Evolutionary conservation across 2,113 vertebrate genomes (phyloP).

Genomic region (Cisticola juncidis): DNA sequence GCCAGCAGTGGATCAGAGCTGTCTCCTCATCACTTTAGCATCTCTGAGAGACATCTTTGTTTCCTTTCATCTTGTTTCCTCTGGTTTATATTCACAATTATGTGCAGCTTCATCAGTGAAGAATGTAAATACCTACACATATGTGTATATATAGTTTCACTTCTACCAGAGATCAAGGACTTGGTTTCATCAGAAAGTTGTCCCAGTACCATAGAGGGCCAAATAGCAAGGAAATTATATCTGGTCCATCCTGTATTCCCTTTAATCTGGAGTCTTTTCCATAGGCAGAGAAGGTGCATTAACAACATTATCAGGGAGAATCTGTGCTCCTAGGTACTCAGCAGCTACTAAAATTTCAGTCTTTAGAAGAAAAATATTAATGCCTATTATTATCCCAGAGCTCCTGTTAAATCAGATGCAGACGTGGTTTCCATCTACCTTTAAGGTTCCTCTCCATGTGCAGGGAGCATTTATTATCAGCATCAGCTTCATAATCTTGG

Average conservation of each 20-base stretch:
- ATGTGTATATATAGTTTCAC: background rate
- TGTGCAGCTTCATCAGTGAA: background rate
- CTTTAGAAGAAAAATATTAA: background rate
- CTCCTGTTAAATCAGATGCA: background rate
- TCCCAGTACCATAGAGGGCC: background rate
- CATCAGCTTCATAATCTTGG: conserved; percentile 14
- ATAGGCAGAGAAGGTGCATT: background rate
- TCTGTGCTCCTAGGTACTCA: background rate
- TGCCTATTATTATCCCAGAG: background rate
- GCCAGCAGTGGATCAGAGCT: background rate
- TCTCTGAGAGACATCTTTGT: background rate
- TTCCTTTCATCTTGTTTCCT: background rate
- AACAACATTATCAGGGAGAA: background rate
- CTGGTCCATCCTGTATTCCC: background rate
- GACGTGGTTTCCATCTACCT: background rate
- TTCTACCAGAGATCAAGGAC: background rate
- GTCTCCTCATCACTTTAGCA: background rate
- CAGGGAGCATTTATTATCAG: background rate
- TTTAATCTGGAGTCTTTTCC: background rate
- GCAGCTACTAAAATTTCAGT: background rate
- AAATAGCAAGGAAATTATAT: background rate
- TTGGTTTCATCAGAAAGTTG: background rate
- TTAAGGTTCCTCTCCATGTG: background rate
- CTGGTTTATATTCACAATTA: background rate
- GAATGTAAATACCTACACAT: background rate